Evolutionary conservation across 2,797 vertebrate genomes (phyloP).

Genomic region (Champsocephalus esox): DNA sequence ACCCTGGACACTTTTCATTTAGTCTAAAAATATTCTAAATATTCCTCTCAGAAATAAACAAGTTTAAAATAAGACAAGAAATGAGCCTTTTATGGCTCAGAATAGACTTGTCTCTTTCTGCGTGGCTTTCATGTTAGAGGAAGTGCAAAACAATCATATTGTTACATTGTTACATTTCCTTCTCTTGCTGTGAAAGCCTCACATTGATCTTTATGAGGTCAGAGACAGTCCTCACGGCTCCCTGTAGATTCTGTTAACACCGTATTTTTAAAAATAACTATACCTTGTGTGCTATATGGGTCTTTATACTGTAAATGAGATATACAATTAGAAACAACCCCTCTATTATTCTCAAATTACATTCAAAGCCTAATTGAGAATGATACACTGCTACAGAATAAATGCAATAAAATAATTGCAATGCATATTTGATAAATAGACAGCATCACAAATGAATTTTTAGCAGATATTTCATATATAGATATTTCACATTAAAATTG

Average conservation of each 20-base stretch:
- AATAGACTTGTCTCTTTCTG: slow-evolving; percentile 80
- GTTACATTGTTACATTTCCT: slow-evolving; percentile 91
- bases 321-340: neutral
- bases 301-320: slow-evolving; percentile 16
- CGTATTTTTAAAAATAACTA: slow-evolving; percentile 57
- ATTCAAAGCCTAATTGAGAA: neutral
- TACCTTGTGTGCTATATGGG: slow-evolving; percentile 1
- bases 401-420: neutral
- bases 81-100: slow-evolving; percentile 83
- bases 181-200: slow-evolving; percentile 81
- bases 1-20: slow-evolving; percentile 72
- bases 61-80: slow-evolving; percentile 81
- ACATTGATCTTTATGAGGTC: slow-evolving; percentile 85
- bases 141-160: slow-evolving; percentile 88
- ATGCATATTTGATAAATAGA: neutral
- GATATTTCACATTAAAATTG: slow-evolving; percentile 1
- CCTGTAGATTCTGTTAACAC: slow-evolving; percentile 54
- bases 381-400: neutral
- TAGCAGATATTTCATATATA: neutral
- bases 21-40: slow-evolving; percentile 83
- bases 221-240: slow-evolving; percentile 61
- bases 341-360: neutral
- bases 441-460: neutral
- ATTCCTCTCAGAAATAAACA: slow-evolving; percentile 83
- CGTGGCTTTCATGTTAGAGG: slow-evolving; percentile 86